Percentiles rank a stretch among this genome's conserved stretches.
These are phyloP conservation scores for Monochamus alternatus DNA, from an alignment of 2,888 invertebrate species.

Conservation along the genomic window DNA sequence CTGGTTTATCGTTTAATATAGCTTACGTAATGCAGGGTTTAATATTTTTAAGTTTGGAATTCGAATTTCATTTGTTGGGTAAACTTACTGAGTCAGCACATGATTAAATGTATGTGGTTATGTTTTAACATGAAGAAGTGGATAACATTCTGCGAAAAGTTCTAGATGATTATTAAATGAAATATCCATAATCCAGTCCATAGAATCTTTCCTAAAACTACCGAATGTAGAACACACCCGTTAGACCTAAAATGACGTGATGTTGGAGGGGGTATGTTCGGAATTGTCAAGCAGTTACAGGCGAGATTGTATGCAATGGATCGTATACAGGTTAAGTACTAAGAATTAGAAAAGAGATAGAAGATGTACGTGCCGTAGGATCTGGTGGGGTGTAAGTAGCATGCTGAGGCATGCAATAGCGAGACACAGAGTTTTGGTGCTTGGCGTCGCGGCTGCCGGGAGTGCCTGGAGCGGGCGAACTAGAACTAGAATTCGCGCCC, in stretches of 20 bases:
- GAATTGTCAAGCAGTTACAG: conserved; percentile 17
- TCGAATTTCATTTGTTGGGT: no score
- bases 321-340: conserved; percentile 31
- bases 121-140: no score
- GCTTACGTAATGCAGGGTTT: no score
- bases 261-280: background rate
- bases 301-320: conserved; percentile 30
- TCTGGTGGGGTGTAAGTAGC: conserved; percentile 76
- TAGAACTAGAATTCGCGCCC: conserved; percentile 60
- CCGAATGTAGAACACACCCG: conserved; percentile 8
- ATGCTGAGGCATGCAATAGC: conserved; percentile 77
- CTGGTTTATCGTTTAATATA: no score
- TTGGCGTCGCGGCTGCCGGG: conserved; percentile 70
- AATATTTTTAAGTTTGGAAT: no score
- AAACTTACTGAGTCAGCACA: no score
- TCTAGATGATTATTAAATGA: conserved; percentile 20
- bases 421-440: conserved; percentile 73
- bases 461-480: conserved; percentile 67
- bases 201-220: conserved; percentile 20
- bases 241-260: background rate
- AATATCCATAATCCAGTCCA: conserved; percentile 27
- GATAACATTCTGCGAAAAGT: conserved; percentile 3
- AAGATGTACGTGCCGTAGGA: conserved; percentile 76
- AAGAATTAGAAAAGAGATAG: conserved; percentile 57
- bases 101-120: no score